Conservation (phyloP, 1,140 invertebrate genomes). For the Formica selysi region DNA sequence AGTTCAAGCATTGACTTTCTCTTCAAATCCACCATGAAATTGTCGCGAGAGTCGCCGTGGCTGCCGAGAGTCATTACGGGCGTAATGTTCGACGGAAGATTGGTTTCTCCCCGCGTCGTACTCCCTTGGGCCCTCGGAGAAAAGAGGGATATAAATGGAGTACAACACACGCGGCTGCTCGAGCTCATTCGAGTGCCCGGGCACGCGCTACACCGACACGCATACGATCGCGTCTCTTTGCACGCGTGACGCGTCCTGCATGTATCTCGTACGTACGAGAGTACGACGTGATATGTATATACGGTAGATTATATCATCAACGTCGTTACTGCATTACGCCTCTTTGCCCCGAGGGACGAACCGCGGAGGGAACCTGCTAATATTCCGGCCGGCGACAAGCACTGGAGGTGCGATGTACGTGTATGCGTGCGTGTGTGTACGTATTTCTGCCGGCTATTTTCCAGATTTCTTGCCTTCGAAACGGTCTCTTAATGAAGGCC, state of each 20-base stretch:
- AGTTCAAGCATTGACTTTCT: slow-evolving; percentile 8
- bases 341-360: slow-evolving; percentile 67
- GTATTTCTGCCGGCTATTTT: slow-evolving; percentile 45
- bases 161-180: slow-evolving; percentile 32
- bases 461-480: slow-evolving; percentile 44
- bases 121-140: slow-evolving; percentile 64
- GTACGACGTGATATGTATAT: slow-evolving; percentile 61
- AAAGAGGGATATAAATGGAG: slow-evolving; percentile 70
- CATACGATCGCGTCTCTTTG: slow-evolving; percentile 49
- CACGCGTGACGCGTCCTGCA: slow-evolving; percentile 16
- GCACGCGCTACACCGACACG: slow-evolving; percentile 74
- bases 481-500: not conserved
- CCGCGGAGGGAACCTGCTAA: slow-evolving; percentile 70
- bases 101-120: slow-evolving; percentile 65
- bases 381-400: slow-evolving; percentile 69
- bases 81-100: slow-evolving; percentile 51
- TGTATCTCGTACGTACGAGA: slow-evolving; percentile 28
- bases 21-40: slow-evolving; percentile 23
- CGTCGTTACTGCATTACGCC: slow-evolving; percentile 83
- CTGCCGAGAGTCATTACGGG: slow-evolving; percentile 14
- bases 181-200: slow-evolving; percentile 75
- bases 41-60: not conserved
- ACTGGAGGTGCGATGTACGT: slow-evolving; percentile 30
- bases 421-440: not conserved
- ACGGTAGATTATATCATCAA: slow-evolving; percentile 83